Conservation (phyloP, 1,140 invertebrate species). For the Cyclargus thomasi region DNA sequence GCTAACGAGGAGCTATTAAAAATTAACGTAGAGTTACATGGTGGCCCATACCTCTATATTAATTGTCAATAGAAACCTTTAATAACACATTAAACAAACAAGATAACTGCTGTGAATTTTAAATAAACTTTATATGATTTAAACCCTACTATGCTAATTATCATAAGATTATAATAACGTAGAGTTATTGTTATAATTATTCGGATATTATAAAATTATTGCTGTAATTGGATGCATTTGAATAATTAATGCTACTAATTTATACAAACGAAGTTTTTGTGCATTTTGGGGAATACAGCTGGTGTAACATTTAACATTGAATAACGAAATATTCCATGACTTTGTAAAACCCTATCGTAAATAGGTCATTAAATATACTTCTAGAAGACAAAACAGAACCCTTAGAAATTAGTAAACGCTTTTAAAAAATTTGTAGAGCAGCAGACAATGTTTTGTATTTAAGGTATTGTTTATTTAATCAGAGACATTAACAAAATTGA, state of each 20-base stretch:
- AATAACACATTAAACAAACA: background rate
- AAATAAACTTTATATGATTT: background rate
- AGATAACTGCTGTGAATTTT: background rate
- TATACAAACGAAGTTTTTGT: background rate
- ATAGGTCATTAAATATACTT: too few relatives aligned
- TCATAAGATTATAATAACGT: background rate
- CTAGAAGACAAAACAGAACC: too few relatives aligned
- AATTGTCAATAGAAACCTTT: background rate
- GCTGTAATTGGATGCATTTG: background rate
- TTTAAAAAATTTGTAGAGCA: too few relatives aligned
- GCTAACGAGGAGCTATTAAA: background rate
- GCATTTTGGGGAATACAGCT: background rate
- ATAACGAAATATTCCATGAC: background rate
- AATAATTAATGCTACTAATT: slow-evolving; percentile 1
- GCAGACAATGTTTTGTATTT: too few relatives aligned
- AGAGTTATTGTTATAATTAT: slow-evolving; percentile 1
- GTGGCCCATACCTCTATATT: too few relatives aligned
- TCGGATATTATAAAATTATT: background rate
- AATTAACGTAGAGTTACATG: background rate
- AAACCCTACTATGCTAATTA: background rate
- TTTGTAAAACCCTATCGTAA: too few relatives aligned
- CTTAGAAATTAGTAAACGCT: too few relatives aligned
- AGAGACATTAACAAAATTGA: too few relatives aligned
- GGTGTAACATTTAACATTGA: background rate
- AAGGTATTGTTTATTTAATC: too few relatives aligned